Evolutionary conservation across 2,888 invertebrate genomes (phyloP), one percentile per base, ranked within the genome.

Genomic region (Idaea aversata): DNA sequence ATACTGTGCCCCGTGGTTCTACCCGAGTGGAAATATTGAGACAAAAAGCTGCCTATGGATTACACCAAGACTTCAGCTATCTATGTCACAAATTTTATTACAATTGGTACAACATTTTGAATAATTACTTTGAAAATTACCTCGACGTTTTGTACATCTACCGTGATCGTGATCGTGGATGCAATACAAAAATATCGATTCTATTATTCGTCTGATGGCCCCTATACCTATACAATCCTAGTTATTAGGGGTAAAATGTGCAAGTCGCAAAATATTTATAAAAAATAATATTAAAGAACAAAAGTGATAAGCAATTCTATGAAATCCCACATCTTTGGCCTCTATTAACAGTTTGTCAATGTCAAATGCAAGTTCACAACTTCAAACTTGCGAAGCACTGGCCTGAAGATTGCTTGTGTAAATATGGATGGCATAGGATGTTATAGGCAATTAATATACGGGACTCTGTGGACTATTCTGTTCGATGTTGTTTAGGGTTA

Each of bases 321-420:
- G 10, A 16, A 59, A 34, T 16, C 5, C 4, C 13, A 59, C 34
- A 59, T 63, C 65, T 47, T 16, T 57, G 65, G 34, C 58, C 64
- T 66, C 25, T 65, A 36, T 65, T 67, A 69, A 71, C 71, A 75
- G 76, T 79, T 77, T 76, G 75, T 79, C 77, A 79, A 74, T 69
- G 77, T 78, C 79, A 75, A 66, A 62, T 71, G 74, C 77, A 77
- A 75, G 75, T 71, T 72, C 69, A 66, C 67, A 71, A 71, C 71
- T 74, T 64, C 67, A 36, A 64, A 69, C 63, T 68, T 62, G 59
- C 10, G 67, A 62, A 63, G 65, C 65, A 38, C 65, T 60, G 38
- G 59, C 47, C 62, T 68, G 59, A 69, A 69, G 66, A 71, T 69
- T 70, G 70, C 66, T 66, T 71, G 69, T 70, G 71, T 73, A 72